Conservation (phyloP, 2,113 vertebrate species). For the Hydrolagus affinis region DNA sequence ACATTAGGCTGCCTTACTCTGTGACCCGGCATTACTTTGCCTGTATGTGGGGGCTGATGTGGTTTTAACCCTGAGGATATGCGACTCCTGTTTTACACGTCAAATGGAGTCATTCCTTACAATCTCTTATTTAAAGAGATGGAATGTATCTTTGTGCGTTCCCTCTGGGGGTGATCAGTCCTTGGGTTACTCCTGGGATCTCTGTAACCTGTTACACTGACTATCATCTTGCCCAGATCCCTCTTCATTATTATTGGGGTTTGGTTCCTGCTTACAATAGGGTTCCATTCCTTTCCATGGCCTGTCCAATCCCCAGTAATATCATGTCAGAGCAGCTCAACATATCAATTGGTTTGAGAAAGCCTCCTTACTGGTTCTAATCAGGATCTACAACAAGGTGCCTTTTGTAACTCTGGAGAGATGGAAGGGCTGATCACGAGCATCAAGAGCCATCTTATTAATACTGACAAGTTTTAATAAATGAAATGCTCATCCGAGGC, state of each 20-base stretch:
- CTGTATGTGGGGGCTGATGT: not conserved
- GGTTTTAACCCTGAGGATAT: not conserved
- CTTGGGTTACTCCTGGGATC: not conserved
- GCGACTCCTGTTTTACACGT: not conserved
- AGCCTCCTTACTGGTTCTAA: not conserved
- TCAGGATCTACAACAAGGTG: too few relatives aligned
- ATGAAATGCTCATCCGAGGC: too few relatives aligned
- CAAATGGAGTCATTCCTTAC: not conserved
- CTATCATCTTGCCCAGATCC: not conserved
- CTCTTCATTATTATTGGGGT: too few relatives aligned
- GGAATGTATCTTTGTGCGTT: not conserved
- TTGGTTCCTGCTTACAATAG: too few relatives aligned
- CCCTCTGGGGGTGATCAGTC: not conserved
- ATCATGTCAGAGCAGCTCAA: not conserved
- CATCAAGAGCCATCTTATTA: too few relatives aligned
- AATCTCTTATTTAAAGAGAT: not conserved
- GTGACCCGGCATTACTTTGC: not conserved
- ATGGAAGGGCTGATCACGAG: too few relatives aligned
- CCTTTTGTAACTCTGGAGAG: too few relatives aligned
- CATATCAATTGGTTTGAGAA: not conserved
- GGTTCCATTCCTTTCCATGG: too few relatives aligned
- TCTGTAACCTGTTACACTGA: not conserved
- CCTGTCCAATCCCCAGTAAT: not conserved
- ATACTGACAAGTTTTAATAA: too few relatives aligned
- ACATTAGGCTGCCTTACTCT: not conserved